A percentile compares a stretch with the other conserved stretches of the same genome.
phyloP scores from a whole-genome alignment of 2,888 invertebrate species.

The Chydorus sphaericus region DNA sequence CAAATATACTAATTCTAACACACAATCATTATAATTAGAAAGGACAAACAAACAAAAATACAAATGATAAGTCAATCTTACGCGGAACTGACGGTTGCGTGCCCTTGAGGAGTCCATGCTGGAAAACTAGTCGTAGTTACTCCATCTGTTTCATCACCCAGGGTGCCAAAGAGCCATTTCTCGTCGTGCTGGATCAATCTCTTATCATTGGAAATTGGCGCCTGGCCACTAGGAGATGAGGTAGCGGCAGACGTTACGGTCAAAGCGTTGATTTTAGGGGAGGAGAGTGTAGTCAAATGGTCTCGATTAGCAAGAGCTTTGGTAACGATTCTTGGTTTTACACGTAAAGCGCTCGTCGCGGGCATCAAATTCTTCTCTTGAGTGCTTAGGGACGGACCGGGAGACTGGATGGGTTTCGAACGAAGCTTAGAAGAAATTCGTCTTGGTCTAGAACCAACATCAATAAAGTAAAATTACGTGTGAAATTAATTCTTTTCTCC shows the following conservation, averaged over 20 bases:
- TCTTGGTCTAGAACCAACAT: not conserved
- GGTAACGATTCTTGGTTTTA: slow-evolving; percentile 1
- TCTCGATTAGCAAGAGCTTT: not conserved
- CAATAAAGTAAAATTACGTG: not conserved
- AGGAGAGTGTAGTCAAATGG: not conserved
- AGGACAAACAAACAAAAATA: not conserved
- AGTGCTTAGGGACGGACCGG: not conserved
- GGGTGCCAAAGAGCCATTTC: not conserved
- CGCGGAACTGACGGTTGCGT: too few species aligned
- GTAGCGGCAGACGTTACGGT: not conserved
- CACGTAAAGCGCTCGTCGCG: not conserved
- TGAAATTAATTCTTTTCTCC: not conserved
- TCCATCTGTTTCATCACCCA: slow-evolving; percentile 2
- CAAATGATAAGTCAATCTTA: not conserved
- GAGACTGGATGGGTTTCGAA: not conserved
- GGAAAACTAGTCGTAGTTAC: not conserved
- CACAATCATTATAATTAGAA: not conserved
- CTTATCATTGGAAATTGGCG: too few species aligned
- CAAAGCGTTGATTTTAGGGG: not conserved
- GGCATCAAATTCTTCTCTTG: not conserved
- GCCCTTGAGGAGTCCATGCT: not conserved
- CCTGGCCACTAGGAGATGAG: not conserved
- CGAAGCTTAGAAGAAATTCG: not conserved
- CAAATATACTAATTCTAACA: too few species aligned
- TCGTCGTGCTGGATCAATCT: not conserved